Base-by-base conservation (phyloP, 2,888 invertebrate genomes). In the Rosalia funebris region DNA sequence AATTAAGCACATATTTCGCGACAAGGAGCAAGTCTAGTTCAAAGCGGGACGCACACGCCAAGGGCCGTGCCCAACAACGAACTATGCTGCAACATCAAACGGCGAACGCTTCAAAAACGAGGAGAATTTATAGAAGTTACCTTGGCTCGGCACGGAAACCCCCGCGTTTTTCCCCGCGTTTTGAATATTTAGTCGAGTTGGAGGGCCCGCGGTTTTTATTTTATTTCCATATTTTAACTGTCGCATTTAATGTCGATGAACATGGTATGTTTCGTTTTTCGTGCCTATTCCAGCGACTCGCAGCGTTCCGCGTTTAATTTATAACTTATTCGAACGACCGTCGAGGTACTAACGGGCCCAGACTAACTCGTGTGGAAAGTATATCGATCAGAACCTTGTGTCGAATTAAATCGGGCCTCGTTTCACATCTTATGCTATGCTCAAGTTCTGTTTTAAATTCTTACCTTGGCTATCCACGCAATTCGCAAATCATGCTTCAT, bases 1-100 rank as follows among this genome's bases (percentile, higher is more conserved):
- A 79, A 79, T 79, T 79, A 79, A 78, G 77, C 77, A 73, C 77
- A 78, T 78, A 78, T 78, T 78, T 78, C 71, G 74, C 75, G 73
- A 75, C 75, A 77, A 77, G 77, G 70, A 74, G 72, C 64, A 68
- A 71, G 73, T 71, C 71, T 68, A 69, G 72, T 73, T 75, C 75
- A 76, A 76, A 76, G 77, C 63, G 70, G 67, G 56, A 69, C 69
- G 63, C 72, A n/a, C n/a, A 72, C 72, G 75, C 74, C 73, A 75
- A 76, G 75, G 74, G 74, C 66, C 53, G 53, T 31, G 25, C 37
- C 37, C 70, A 69, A 57, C 68, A 67, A 66, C 69, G 65, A 70
- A 69, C 67, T 69, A 70, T 70, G 70, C 61, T 46, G 36, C 63
- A 56, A 69, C 69, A 71, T 69, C 69, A 69, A 69, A 69, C 65